Evolutionary conservation across 2,797 vertebrate species (phyloP).

Genomic region (Vultur gryphus): DNA sequence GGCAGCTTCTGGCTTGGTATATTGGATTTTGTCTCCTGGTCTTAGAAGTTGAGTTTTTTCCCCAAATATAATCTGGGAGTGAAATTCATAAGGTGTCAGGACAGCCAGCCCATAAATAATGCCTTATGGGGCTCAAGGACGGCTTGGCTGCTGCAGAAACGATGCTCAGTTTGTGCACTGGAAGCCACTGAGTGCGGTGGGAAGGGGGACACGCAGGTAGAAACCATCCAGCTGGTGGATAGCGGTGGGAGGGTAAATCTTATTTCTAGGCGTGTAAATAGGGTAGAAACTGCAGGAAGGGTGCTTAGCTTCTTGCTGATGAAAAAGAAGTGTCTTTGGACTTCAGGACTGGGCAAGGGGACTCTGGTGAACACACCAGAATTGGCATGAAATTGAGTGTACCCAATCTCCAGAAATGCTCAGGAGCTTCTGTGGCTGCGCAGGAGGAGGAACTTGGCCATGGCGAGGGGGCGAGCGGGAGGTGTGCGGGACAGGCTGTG

Average conservation of each 20-base stretch:
- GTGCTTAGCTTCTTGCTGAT: not conserved
- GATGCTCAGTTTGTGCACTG: rapidly evolving
- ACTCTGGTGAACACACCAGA: not conserved
- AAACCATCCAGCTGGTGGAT: not conserved
- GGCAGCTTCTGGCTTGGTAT: not conserved
- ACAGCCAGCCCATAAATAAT: not conserved
- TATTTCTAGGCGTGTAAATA: not conserved
- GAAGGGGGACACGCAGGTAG: not conserved
- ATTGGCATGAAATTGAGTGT: not conserved
- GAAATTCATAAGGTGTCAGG: not conserved
- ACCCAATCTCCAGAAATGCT: not conserved
- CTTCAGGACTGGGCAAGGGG: rapidly evolving
- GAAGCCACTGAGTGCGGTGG: not conserved
- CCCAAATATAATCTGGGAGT: not conserved
- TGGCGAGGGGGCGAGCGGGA: rapidly evolving
- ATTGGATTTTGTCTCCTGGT: not conserved
- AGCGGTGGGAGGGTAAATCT: not conserved
- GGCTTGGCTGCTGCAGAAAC: not conserved
- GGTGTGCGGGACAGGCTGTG: not conserved
- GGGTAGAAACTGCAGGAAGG: not conserved
- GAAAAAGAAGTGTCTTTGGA: not conserved
- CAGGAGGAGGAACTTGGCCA: not conserved
- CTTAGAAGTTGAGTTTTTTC: not conserved
- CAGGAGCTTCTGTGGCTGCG: not conserved
- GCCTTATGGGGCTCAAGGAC: not conserved